Evolutionary conservation across 2,113 vertebrate genomes (phyloP).

Genomic region (Odocoileus hemionus): DNA sequence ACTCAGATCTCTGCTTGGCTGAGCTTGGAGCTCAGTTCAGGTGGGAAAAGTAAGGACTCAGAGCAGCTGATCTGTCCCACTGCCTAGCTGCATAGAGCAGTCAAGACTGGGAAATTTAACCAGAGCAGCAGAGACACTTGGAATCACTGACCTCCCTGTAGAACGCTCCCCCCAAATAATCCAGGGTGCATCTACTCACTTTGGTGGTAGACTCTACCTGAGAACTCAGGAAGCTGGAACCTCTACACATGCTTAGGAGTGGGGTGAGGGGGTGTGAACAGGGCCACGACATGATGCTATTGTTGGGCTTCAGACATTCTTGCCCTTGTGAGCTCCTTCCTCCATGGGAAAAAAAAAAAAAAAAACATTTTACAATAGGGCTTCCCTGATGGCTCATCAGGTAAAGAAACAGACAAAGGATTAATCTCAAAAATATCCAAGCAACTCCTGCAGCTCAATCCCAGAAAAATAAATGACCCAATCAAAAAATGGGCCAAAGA

Average conservation of each 20-base stretch:
- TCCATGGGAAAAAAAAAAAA: neutral
- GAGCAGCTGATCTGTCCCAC: accelerated
- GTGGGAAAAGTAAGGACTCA: neutral
- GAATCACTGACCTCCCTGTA: accelerated
- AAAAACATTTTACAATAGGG: neutral
- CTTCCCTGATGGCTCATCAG: neutral
- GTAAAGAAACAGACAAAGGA: neutral
- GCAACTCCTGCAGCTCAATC: too few relatives aligned
- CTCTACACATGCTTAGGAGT: neutral
- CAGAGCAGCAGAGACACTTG: accelerated
- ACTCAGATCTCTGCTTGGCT: neutral
- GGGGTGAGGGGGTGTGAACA: accelerated
- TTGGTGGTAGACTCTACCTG: neutral
- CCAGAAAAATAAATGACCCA: too few relatives aligned
- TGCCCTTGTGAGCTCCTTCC: neutral
- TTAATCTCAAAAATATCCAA: too few relatives aligned
- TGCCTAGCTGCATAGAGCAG: neutral
- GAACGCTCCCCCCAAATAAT: neutral
- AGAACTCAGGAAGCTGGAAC: neutral
- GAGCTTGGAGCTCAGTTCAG: neutral
- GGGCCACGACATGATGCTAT: accelerated
- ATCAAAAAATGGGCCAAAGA: too few relatives aligned
- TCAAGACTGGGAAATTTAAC: too few relatives aligned
- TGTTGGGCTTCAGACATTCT: neutral
- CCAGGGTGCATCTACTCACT: neutral